Evolutionary conservation across 2,797 vertebrate species (phyloP).

Genomic region (Dermochelys coriacea): DNA sequence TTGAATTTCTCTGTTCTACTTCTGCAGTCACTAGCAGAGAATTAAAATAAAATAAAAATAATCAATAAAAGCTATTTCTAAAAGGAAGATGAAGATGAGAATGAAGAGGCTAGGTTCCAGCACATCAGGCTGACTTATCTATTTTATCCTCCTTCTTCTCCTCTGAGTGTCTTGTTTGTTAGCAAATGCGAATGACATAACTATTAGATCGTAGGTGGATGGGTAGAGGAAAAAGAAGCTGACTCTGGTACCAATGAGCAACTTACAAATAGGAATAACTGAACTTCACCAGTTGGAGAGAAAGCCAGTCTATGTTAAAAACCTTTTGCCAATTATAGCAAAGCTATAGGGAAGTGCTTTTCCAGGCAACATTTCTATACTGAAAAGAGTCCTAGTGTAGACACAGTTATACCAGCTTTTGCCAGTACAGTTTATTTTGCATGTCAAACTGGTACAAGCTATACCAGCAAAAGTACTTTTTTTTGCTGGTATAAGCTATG

Average conservation of each 20-base stretch:
- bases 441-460: fast-evolving
- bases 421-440: slow-evolving; percentile 28
- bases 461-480: not conserved
- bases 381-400: not conserved
- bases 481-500: not conserved
- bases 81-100: not conserved
- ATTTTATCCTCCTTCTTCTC: not conserved
- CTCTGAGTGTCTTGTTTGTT: not conserved
- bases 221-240: not conserved
- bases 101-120: not conserved
- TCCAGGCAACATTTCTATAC: not conserved
- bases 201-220: fast-evolving
- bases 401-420: slow-evolving; percentile 9
- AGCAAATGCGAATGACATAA: not conserved
- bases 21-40: no score
- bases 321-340: not conserved
- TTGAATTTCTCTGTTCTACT: no score
- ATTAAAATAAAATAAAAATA: no score
- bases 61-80: no score
- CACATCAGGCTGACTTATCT: not conserved
- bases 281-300: not conserved
- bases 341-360: not conserved
- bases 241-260: not conserved
- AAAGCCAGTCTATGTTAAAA: not conserved
- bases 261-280: not conserved